Evolutionary conservation across 2,888 invertebrate genomes (phyloP).

Genomic region (Nebria salina): DNA sequence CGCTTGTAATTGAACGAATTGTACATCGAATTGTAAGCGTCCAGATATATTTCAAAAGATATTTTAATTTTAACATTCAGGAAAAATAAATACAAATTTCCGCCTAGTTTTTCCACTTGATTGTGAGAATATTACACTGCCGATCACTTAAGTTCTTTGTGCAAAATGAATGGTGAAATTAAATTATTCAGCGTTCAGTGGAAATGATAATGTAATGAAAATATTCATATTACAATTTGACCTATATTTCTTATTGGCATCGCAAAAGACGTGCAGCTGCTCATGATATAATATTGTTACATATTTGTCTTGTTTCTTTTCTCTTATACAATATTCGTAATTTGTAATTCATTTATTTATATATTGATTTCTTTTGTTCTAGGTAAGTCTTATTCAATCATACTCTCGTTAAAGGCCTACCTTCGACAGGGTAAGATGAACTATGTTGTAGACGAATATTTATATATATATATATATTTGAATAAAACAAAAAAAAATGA

Average conservation of each 20-base stretch:
- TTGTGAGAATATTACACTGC: no score
- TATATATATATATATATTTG: no score
- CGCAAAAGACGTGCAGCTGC: neutral
- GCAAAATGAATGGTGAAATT: no score
- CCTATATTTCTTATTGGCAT: conserved; percentile 3
- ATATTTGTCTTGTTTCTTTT: neutral
- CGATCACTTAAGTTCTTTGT: no score
- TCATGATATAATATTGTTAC: neutral
- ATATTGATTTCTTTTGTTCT: neutral
- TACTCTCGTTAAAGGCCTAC: neutral
- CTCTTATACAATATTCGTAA: neutral
- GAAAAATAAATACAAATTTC: no score
- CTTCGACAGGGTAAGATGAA: neutral
- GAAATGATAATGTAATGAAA: neutral
- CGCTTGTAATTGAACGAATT: no score
- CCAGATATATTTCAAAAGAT: no score
- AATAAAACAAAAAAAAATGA: neutral
- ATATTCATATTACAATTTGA: neutral
- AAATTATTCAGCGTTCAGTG: neutral
- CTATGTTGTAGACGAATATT: no score
- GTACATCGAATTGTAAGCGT: no score
- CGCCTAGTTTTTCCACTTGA: no score
- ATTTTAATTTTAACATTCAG: no score
- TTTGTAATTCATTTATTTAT: neutral
- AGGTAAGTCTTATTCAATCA: neutral